Percentiles rank a stretch among this genome's conserved stretches.
Evolutionary conservation across 2,888 invertebrate genomes (phyloP).

Genomic region (Athalia circularis): DNA sequence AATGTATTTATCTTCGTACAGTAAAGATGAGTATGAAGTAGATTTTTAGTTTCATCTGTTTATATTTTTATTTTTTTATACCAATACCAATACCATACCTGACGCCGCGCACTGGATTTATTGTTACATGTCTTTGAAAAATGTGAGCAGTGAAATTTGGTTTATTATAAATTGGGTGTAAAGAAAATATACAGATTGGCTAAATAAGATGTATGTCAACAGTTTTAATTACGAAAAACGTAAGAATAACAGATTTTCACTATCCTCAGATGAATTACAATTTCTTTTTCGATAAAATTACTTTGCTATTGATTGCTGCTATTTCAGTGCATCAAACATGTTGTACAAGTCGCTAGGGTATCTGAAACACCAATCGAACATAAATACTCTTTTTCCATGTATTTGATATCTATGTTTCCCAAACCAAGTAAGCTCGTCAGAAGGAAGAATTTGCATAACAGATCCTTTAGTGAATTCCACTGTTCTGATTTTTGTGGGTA

Average conservation of each 20-base stretch:
- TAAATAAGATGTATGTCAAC: no score
- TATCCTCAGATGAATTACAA: neutral
- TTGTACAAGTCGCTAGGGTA: slow-evolving; percentile 70
- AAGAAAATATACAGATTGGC: no score
- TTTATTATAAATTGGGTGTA: no score
- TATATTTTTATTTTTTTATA: neutral
- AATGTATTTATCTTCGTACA: slow-evolving; percentile 20
- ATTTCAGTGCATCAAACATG: slow-evolving; percentile 67
- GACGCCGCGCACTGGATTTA: no score
- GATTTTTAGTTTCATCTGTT: neutral
- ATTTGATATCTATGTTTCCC: slow-evolving; percentile 59
- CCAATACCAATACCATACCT: neutral
- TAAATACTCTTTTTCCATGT: slow-evolving; percentile 58
- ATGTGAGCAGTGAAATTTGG: no score
- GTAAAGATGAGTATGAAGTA: slow-evolving; percentile 5
- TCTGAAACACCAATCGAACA: slow-evolving; percentile 68
- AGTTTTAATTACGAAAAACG: no score
- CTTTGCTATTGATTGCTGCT: slow-evolving; percentile 54
- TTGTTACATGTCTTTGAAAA: no score
- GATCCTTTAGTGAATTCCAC: slow-evolving; percentile 60
- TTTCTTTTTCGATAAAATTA: neutral
- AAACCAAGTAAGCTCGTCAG: slow-evolving; percentile 63
- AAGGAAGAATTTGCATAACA: slow-evolving; percentile 56
- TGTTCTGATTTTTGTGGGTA: slow-evolving; percentile 59
- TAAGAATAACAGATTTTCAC: no score